These are phyloP conservation scores for Lophotis ruficrista DNA, from an alignment of 2,113 vertebrate genomes.

Conservation along the genomic window DNA sequence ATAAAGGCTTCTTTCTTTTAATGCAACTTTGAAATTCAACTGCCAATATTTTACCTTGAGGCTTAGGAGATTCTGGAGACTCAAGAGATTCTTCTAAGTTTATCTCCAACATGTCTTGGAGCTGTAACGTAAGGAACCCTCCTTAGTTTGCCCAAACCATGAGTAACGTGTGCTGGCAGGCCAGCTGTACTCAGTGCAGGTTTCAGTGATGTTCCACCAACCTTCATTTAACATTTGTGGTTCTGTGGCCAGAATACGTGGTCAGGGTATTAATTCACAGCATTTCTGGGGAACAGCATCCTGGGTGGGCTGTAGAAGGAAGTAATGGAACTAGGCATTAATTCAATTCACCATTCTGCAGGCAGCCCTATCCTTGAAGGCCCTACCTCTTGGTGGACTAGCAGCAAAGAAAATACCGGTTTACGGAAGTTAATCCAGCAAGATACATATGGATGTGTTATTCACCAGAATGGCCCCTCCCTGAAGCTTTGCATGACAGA, in stretches of 20 bases:
- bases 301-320: neutral
- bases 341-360: neutral
- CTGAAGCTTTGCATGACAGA: neutral
- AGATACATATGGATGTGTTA: neutral
- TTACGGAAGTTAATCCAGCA: neutral
- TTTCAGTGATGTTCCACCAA: neutral
- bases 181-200: neutral
- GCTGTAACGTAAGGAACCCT: neutral
- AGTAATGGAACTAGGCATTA: neutral
- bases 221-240: neutral
- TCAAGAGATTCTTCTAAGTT: neutral
- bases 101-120: neutral
- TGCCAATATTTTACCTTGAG: neutral
- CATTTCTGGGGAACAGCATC: neutral
- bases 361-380: neutral
- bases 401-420: neutral
- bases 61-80: neutral
- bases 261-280: neutral
- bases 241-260: slow-evolving; percentile 35
- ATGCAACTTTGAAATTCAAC: neutral
- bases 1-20: neutral
- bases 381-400: neutral
- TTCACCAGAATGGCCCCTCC: neutral
- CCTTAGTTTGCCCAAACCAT: neutral
- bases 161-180: neutral